Base-by-base conservation (phyloP, 2,113 vertebrate genomes). In the Platichthys flesus region DNA sequence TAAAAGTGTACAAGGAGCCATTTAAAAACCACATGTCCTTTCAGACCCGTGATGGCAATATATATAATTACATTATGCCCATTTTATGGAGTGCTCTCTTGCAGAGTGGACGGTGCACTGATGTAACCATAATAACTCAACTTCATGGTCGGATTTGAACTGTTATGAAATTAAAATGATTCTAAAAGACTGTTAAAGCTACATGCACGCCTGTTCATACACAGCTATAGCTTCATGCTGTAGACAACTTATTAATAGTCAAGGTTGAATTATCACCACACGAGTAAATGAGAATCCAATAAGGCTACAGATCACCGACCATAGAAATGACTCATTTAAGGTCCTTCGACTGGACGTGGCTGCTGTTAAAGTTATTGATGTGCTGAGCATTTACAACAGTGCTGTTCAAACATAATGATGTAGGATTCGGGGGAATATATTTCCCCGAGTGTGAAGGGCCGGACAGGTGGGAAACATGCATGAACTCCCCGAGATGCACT, bases 181-280 rank as follows among this genome's bases (percentile, higher is more conserved):
- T 64, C 15, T 13, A 3, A 23, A 15, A 60, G 40, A 51, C 16
- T 31, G 18, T 74, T 23, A 70, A 15, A 52, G 42, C 23, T 62
- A 31, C 13, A 55, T 47, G 51, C 20, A 68, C 26, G 24, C 3
- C 59, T 63, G 31, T 51, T 13, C 35, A 67, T 60, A 70, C 24
- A 35, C 10, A 35, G 31, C 59, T 70, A 63, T 67, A 60, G 71
- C 65, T 78, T 71, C 79, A 71, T 15, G 49, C 42, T 85, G 71
- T 68, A 74, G 81, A 74, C 58, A 78, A 59, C 75, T 79, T 82
- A 64, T 72, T 81, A 76, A 82, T 79, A 71, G 82, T 76, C 67
- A 82, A 85, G 85, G 89, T 61, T 86, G 67, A 91, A 85, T 90
- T 82, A 86, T 88, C 81, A 54, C 86, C 58, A 23, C 63, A 42